Percentiles rank a stretch among this genome's conserved stretches.
Evolutionary conservation across 2,113 vertebrate species (phyloP).

Genomic region (Cygnus buccinator): DNA sequence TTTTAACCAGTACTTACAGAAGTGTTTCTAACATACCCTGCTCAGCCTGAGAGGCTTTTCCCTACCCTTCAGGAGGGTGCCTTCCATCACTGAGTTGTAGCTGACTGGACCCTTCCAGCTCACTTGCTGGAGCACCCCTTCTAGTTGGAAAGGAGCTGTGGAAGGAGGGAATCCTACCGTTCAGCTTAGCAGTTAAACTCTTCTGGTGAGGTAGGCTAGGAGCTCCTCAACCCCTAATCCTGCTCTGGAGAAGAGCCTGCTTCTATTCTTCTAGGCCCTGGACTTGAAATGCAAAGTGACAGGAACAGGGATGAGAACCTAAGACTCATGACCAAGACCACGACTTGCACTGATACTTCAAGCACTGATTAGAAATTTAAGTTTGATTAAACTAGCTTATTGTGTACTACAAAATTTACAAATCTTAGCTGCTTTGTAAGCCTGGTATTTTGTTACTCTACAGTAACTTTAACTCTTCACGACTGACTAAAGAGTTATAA

Average conservation of each 20-base stretch:
- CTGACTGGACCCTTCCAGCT: neutral
- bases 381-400: neutral
- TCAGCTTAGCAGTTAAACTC: neutral
- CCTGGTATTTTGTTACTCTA: neutral
- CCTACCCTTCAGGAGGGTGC: neutral
- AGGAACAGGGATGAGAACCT: neutral
- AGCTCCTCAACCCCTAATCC: neutral
- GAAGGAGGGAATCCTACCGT: neutral
- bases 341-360: neutral
- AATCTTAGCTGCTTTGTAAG: neutral
- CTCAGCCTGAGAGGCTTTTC: neutral
- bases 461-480: neutral
- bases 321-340: neutral
- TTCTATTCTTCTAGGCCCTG: neutral
- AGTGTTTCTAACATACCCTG: neutral
- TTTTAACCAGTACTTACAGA: neutral
- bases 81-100: neutral
- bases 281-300: neutral
- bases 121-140: neutral
- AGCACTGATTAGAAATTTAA: neutral
- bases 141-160: neutral
- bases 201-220: neutral
- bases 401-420: neutral
- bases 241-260: neutral
- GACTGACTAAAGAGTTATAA: neutral